These are phyloP conservation scores for Macaria notata DNA, from an alignment of 2,888 invertebrate species.

Conservation along the genomic window DNA sequence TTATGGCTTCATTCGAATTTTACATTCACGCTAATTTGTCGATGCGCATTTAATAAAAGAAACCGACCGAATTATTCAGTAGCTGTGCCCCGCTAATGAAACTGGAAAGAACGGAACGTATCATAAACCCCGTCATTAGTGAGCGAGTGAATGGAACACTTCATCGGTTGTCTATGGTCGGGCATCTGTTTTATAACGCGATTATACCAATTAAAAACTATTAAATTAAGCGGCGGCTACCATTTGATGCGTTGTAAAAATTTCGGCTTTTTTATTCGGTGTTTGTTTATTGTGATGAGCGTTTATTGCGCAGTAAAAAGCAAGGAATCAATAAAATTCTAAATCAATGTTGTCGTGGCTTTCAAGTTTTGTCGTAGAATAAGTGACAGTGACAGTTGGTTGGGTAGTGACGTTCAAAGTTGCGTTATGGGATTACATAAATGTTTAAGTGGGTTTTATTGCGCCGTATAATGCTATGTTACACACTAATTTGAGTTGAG, in stretches of 20 bases:
- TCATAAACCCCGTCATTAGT: constrained; percentile 63
- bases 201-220: constrained; percentile 80
- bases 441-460: constrained; percentile 14
- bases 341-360: constrained; percentile 36
- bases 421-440: constrained; percentile 22
- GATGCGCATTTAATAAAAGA: constrained; percentile 72
- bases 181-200: constrained; percentile 72
- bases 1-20: constrained; percentile 76
- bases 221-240: constrained; percentile 75
- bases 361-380: constrained; percentile 16
- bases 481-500: neutral
- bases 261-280: constrained; percentile 55
- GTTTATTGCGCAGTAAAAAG: constrained; percentile 61
- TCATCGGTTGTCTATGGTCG: constrained; percentile 63
- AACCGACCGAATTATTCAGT: constrained; percentile 78
- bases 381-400: too few species aligned
- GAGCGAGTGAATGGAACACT: constrained; percentile 69
- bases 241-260: constrained; percentile 70
- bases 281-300: constrained; percentile 79
- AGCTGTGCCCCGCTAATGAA: constrained; percentile 77
- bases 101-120: constrained; percentile 64
- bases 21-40: constrained; percentile 81
- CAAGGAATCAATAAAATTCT: constrained; percentile 49
- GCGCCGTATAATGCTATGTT: constrained; percentile 6
- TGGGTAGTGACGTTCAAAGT: constrained; percentile 2